Conservation (phyloP, 2,888 invertebrate species). For the Callyntrura sp. region DNA sequence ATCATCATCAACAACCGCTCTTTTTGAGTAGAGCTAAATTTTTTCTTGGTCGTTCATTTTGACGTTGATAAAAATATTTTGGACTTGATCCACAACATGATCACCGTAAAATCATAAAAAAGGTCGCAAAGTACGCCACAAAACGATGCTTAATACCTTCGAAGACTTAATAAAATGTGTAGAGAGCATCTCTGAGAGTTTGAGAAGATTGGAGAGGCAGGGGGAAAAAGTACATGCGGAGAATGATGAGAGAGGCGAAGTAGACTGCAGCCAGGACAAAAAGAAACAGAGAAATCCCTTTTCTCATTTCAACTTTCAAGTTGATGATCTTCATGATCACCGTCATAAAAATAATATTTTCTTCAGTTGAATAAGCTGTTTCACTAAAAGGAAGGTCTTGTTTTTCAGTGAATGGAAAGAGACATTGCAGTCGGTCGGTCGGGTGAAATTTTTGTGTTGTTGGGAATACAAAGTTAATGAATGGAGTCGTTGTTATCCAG, state of each 20-base stretch:
- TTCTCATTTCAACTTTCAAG: slow-evolving; percentile 39
- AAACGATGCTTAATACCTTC: slow-evolving; percentile 40
- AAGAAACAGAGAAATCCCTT: slow-evolving; percentile 48
- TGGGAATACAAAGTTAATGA: slow-evolving; percentile 18
- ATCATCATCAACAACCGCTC: not conserved
- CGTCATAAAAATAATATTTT: slow-evolving; percentile 55
- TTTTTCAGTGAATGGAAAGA: slow-evolving; percentile 39
- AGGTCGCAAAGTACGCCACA: slow-evolving; percentile 34
- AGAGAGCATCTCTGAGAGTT: not conserved
- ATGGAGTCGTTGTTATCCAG: slow-evolving; percentile 53
- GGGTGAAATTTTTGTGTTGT: slow-evolving; percentile 40
- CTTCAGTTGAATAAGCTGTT: slow-evolving; percentile 46
- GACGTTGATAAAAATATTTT: slow-evolving; percentile 78
- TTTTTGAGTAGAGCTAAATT: slow-evolving; percentile 1
- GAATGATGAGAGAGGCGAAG: not conserved
- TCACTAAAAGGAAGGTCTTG: slow-evolving; percentile 52
- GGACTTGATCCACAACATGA: slow-evolving; percentile 75
- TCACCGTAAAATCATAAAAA: slow-evolving; percentile 50
- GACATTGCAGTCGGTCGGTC: slow-evolving; percentile 17
- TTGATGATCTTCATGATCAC: slow-evolving; percentile 31
- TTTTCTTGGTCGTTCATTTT: slow-evolving; percentile 45
- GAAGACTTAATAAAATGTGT: slow-evolving; percentile 39
- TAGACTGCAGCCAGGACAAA: slow-evolving; percentile 23
- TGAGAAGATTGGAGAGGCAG: not conserved
- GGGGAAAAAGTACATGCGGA: too few species aligned